Conservation (phyloP, 2,888 invertebrate species). For the Calameuta idolon region DNA sequence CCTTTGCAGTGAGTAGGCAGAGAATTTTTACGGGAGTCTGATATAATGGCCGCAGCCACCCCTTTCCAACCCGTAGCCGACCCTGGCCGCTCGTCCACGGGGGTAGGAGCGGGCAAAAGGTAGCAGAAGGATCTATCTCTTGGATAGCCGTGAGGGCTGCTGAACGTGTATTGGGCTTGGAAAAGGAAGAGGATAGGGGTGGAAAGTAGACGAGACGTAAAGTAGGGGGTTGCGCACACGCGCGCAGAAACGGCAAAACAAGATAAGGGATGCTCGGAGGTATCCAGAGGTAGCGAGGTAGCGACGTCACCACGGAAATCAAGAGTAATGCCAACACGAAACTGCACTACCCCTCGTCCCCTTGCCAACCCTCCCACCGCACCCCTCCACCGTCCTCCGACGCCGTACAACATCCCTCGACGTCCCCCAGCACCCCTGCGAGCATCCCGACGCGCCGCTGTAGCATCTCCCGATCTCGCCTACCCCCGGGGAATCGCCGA, state of each 20-base stretch:
- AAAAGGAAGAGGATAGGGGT: background rate
- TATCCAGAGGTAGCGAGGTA: conserved; percentile 47
- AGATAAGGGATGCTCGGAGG: conserved; percentile 41
- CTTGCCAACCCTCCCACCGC: conserved; percentile 47
- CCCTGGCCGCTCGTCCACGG: background rate
- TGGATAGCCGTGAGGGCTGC: conserved; percentile 21
- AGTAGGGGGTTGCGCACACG: background rate
- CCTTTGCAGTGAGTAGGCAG: conserved; percentile 7
- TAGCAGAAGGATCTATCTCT: conserved; percentile 33
- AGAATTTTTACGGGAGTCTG: conserved; percentile 31
- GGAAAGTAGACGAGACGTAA: conserved; percentile 23
- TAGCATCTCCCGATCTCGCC: conserved; percentile 22
- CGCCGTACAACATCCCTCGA: background rate
- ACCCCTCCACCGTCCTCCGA: conserved; percentile 30
- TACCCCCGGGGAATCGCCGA: conserved; percentile 16
- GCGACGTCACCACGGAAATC: conserved; percentile 71
- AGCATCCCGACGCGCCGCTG: background rate
- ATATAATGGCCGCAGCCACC: conserved; percentile 27
- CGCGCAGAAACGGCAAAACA: conserved; percentile 49
- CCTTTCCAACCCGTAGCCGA: background rate
- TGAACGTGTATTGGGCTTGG: conserved; percentile 1
- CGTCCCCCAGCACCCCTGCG: conserved; percentile 1
- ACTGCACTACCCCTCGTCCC: conserved; percentile 70
- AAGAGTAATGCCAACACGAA: conserved; percentile 77
- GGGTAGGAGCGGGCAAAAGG: conserved; percentile 9